Evolutionary conservation across 2,797 vertebrate species (phyloP), one percentile per base, ranked within the genome.

Genomic region (Apogon hyalosoma): DNA sequence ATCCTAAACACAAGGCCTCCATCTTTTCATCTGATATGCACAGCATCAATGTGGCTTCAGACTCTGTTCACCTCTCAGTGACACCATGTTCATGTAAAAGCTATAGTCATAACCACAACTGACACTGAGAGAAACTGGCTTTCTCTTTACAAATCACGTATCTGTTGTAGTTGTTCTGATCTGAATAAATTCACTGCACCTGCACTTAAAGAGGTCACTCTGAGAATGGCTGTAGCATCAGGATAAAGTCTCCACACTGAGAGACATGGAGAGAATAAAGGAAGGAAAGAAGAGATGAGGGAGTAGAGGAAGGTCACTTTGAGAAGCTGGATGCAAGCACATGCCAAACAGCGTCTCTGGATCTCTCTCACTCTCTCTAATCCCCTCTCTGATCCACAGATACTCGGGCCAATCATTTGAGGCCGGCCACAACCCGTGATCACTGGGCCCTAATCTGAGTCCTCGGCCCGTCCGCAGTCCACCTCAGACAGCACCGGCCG

Each of bases 241-340:
- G 75, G 83, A 82, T 77, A 73, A 47, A 78, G 68, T 51, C 81
- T 77, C 67, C 51, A 85, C 80, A 75, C 70, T 13, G 77, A 63
- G 78, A 82, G 63, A 82, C 76, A 81, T 11, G 78, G 72, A 56
- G 75, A 77, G 80, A 80, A 87, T 82, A 86, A 85, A 85, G 75
- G 76, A 70, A 66, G 78, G 83, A 87, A 81, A 62, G 69, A 82
- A 75, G 57, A 83, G 79, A 77, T 39, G 85, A 83, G 72, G 77
- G 76, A 47, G 82, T 40, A 73, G 86, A 85, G 88, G 90, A 91
- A 92, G 94, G 94, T 95, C 93, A 94, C 93, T 94, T 94, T 93
- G 92, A 94, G 90, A 90, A 94, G 85, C 91, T 93, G 92, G 93
- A 94, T 88, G 85, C 87, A 71, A 90, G 80, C 88, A 90, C 88